Base-by-base conservation (phyloP, 2,797 vertebrate species). In the Oreochromis mossambicus region DNA sequence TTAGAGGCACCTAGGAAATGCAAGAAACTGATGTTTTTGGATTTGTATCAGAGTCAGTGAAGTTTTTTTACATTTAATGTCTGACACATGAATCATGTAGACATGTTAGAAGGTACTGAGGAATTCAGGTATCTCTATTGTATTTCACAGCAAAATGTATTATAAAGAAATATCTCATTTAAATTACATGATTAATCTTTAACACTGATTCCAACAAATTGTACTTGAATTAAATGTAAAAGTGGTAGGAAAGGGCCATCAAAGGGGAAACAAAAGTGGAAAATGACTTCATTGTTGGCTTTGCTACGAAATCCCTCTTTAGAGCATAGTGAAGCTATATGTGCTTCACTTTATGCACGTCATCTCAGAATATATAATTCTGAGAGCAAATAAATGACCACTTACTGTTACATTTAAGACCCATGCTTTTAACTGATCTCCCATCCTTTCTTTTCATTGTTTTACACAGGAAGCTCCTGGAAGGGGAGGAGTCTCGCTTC, bases 401-500 rank as follows among this genome's bases (percentile, higher is more conserved):
- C 13, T 46, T 43, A 11, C 6, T 50, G 46, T 34, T 50, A 50
- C 29, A 34, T n/a, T 14, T 75, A 34, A 75, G 29, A 75, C 26
- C 7, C 7, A 75, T 75, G 15, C 7, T 26, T 51, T 52, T 29
- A 66, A 51, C 13, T 24, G 15, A 81, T 4, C 7, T 68, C 19
- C 19, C 2, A 32, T 84, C 24, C 14, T 82, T 26, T 82, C 48
- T 78, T 82, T 61, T 82, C 50, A 9, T 14, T 43, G 3, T 43
- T 38, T 58, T 52, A 17, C 63, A 79, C 93, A 99, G 98, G 92
- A 99, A 99, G 79, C 95, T 99, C 11, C 91, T 99, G 94, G 98
- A 99, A 94, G 98, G 98, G 7, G 98, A 99, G 77, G 98, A 99
- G 94, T 98, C 97, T 80, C 96, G 98, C 29, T 97, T 99, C 63